Evolutionary conservation across 2,888 invertebrate species (phyloP).

Genomic region (Eilema depressum): DNA sequence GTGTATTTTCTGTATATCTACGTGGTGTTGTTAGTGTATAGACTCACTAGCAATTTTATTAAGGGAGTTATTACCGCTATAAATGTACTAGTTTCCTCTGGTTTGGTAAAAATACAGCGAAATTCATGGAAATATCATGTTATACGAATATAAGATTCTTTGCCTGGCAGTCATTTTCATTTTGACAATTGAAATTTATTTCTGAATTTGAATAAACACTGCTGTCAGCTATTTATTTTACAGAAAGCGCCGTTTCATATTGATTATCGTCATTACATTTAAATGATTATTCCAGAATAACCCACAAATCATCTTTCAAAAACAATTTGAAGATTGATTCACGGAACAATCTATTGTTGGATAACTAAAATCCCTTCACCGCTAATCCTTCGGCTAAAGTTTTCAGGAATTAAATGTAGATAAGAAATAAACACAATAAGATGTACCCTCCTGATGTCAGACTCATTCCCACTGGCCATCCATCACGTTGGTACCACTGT

Average conservation of each 20-base stretch:
- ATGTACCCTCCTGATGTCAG: constrained; percentile 52
- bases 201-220: not conserved
- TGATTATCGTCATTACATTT: not conserved
- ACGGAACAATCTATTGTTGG: constrained; percentile 36
- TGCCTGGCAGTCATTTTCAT: not conserved
- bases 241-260: not conserved
- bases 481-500: constrained; percentile 58
- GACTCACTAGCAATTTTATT: too few species aligned
- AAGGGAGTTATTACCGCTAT: too few species aligned
- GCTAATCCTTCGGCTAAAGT: constrained; percentile 51
- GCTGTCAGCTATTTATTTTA: not conserved
- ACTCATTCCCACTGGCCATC: constrained; percentile 61
- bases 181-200: not conserved
- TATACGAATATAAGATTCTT: too few species aligned
- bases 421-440: constrained; percentile 53
- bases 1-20: too few species aligned
- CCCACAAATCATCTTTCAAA: constrained; percentile 30
- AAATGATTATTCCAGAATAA: not conserved
- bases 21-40: too few species aligned
- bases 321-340: constrained; percentile 46
- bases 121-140: too few species aligned
- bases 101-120: not conserved
- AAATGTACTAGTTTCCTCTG: too few species aligned
- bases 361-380: constrained; percentile 42
- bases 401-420: constrained; percentile 48